A percentile compares a stretch with the other conserved stretches of the same genome.
Conservation (phyloP, 2,797 vertebrate species). For the Phaenicophaeus curvirostris region DNA sequence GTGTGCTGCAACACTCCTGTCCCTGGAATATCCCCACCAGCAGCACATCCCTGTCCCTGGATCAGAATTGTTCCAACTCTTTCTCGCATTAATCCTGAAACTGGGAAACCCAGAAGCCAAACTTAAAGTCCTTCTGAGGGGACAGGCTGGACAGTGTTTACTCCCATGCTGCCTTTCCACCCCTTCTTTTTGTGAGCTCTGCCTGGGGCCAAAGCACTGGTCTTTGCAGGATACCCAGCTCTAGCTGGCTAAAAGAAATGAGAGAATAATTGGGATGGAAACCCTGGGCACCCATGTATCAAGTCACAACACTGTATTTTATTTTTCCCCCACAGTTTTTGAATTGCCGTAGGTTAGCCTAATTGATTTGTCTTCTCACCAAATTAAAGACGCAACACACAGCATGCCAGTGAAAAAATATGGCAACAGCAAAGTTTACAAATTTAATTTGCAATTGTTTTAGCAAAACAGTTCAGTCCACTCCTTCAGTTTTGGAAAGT, state of each 20-base stretch:
- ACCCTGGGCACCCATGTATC: background rate
- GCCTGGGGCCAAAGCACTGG: background rate
- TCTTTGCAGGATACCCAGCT: background rate
- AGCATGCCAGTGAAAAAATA: slow-evolving; percentile 62
- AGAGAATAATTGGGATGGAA: background rate
- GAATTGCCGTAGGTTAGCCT: slow-evolving; percentile 36
- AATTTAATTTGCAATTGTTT: slow-evolving; percentile 73
- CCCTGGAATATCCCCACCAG: background rate
- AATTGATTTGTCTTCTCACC: slow-evolving; percentile 55
- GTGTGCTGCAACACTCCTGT: background rate
- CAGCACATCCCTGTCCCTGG: background rate
- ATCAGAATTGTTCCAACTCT: background rate
- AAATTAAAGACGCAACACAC: slow-evolving; percentile 39
- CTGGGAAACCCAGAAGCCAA: background rate
- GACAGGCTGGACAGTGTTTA: background rate
- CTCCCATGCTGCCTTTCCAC: background rate
- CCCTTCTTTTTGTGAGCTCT: background rate
- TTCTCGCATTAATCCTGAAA: background rate
- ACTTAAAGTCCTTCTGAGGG: background rate
- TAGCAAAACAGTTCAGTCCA: slow-evolving; percentile 77
- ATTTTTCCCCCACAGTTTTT: background rate
- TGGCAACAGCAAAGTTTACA: slow-evolving; percentile 73
- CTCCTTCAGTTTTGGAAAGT: slow-evolving; percentile 74
- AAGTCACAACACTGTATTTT: background rate
- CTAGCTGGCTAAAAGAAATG: background rate